Evolutionary conservation across 2,888 invertebrate species (phyloP).

Genomic region (Aphrophora alni): DNA sequence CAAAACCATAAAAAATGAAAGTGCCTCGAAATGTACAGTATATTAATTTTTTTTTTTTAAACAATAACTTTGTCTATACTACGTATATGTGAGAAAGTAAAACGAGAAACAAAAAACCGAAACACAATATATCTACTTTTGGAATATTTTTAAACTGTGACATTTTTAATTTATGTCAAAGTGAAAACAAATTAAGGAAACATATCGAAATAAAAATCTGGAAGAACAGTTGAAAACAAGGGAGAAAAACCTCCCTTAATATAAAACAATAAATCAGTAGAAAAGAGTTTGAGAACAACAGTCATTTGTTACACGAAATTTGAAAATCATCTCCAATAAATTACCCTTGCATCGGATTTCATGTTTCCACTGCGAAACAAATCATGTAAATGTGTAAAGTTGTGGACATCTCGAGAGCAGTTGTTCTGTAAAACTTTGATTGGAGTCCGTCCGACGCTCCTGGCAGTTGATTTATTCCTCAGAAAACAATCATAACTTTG

Average conservation of each 20-base stretch:
- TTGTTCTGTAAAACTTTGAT: not conserved
- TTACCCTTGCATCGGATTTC: not conserved
- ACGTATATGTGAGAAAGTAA: no score
- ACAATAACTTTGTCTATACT: no score
- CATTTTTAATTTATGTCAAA: not conserved
- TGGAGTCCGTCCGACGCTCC: not conserved
- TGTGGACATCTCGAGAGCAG: not conserved
- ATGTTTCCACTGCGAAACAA: not conserved
- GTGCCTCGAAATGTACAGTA: no score
- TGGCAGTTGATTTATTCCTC: not conserved
- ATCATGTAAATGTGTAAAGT: not conserved
- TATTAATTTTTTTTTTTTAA: no score
- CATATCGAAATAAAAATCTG: not conserved
- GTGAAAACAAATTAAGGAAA: not conserved
- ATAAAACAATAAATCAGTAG: not conserved
- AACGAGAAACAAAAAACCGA: no score
- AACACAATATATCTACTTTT: no score
- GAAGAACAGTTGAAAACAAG: not conserved
- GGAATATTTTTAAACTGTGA: not conserved
- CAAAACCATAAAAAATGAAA: no score
- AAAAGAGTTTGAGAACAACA: conserved; percentile 4
- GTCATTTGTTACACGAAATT: not conserved
- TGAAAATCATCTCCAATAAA: conserved; percentile 6
- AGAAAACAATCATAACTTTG: not conserved
- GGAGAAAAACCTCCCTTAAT: not conserved